Conservation (phyloP, 2,888 invertebrate species). For the Sisyra nigra region DNA sequence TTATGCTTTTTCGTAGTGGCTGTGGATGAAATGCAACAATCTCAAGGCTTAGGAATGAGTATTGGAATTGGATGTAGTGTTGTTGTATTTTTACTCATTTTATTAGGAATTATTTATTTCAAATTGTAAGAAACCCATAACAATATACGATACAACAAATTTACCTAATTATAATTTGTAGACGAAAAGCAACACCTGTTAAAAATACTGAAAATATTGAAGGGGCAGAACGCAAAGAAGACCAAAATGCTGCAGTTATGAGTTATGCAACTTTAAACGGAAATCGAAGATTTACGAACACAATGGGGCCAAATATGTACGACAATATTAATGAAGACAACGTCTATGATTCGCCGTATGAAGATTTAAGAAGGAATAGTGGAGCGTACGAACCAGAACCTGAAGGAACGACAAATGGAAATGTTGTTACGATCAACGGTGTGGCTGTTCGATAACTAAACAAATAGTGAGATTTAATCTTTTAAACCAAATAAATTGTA, state of each 20-base stretch:
- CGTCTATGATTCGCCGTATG: constrained; percentile 62
- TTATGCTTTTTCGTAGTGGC: constrained; percentile 26
- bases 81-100: constrained; percentile 59
- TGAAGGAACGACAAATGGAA: constrained; percentile 29
- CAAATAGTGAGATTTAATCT: background rate
- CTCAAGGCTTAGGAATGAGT: constrained; percentile 56
- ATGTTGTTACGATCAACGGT: constrained; percentile 74
- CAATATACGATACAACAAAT: constrained; percentile 10
- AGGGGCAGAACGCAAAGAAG: constrained; percentile 72
- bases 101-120: constrained; percentile 65
- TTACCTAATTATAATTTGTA: constrained; percentile 21
- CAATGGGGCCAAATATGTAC: constrained; percentile 32
- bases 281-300: constrained; percentile 34
- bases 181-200: constrained; percentile 69
- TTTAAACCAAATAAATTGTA: no score
- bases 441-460: constrained; percentile 58
- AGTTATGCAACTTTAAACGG: constrained; percentile 74
- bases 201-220: constrained; percentile 81
- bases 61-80: constrained; percentile 75
- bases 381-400: constrained; percentile 52
- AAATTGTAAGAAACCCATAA: constrained; percentile 47
- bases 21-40: constrained; percentile 52
- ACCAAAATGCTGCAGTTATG: constrained; percentile 77
- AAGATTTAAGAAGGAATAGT: constrained; percentile 40
- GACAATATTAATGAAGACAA: constrained; percentile 50